phyloP scores from a whole-genome alignment of 2,113 vertebrate genomes.

The Myiagra hebetior region DNA sequence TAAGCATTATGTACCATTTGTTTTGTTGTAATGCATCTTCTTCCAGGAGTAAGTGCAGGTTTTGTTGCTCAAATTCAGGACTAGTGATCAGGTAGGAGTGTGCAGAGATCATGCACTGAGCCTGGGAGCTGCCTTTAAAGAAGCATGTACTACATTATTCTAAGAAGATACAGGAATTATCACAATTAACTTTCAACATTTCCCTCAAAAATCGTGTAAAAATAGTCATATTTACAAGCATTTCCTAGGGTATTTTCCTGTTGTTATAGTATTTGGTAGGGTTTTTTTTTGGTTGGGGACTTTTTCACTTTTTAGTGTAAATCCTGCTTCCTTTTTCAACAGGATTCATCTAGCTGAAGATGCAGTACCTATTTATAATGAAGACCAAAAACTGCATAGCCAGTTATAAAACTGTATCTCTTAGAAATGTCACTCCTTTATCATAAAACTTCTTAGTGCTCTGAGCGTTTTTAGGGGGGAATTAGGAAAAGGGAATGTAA shows the following conservation, averaged over 20 bases:
- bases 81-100: background rate
- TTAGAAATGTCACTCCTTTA: background rate
- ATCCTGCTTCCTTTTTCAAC: background rate
- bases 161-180: background rate
- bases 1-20: background rate
- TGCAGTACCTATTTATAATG: background rate
- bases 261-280: background rate
- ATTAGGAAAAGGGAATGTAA: background rate
- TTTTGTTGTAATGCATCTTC: background rate
- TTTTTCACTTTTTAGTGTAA: background rate
- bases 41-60: background rate
- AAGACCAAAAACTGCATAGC: background rate
- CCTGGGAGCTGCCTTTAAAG: background rate
- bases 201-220: background rate
- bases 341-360: background rate
- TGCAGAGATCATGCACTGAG: background rate
- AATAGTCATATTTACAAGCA: background rate
- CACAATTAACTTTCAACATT: background rate
- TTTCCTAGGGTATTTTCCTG: background rate
- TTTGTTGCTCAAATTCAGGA: background rate
- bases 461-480: background rate
- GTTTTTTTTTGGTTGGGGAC: background rate
- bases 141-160: background rate
- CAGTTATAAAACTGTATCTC: background rate
- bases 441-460: background rate